Evolutionary conservation across 2,797 vertebrate species (phyloP), one percentile per base, ranked within the genome.

Genomic region (Chromis chromis): DNA sequence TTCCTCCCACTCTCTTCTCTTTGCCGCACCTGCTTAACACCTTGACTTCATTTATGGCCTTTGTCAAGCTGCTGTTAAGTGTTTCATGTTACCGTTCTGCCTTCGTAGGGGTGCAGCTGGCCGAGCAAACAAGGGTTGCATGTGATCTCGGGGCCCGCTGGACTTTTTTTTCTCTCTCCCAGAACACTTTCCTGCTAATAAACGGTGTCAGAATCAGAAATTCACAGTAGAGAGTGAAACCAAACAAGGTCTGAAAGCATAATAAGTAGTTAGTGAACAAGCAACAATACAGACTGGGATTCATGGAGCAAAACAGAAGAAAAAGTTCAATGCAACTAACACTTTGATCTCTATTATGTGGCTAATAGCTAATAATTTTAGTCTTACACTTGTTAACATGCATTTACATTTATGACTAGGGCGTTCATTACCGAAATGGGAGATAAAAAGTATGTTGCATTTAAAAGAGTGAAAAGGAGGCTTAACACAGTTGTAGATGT

Each of bases 11-110:
- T 77, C 81, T 64, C 74, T 60, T 71, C 72, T 78, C 74, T 36
- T 56, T n/a, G 25, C 79, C 58, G 78, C 94, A 94, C 93, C 94
- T 94, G 93, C 94, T 93, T 89, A 89, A 94, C 92, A 93, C 91
- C 91, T 94, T 92, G 89, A 86, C 85, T 85, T 76, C 70, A 63
- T 91, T 87, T 74, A 87, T 87, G 90, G 87, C 85, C 86, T 89
- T 87, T 91, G 88, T 92, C 84, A 85, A 84, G 81, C 87, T 65
- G 92, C 87, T 76, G 89, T 91, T 92, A 91, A 93, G 85, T 91
- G 89, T 89, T 93, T 92, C 82, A 86, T 86, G 86, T 91, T 91
- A 88, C 91, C 73, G 78, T 81, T 25, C 25, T 82, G 84, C 58
- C 81, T 86, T 88, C 55, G 59, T 63, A 71, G 78, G 75, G 76